Conservation (phyloP, 1,140 invertebrate species). For the Leptopilina clavipes region DNA sequence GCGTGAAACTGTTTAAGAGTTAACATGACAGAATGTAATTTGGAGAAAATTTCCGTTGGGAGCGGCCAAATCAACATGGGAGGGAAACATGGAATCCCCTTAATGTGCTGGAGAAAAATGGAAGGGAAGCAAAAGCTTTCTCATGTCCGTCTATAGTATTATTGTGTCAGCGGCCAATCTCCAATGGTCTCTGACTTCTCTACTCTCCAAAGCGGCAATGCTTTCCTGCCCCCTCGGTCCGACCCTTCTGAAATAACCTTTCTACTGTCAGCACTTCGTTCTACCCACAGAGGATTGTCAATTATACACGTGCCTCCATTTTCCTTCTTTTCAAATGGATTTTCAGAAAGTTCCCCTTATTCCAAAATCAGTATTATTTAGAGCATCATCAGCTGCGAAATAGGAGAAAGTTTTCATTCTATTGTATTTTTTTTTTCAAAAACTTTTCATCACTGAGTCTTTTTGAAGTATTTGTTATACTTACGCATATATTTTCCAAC, state of each 20-base stretch:
- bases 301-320: conserved; percentile 34
- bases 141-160: conserved; percentile 61
- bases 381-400: conserved; percentile 22
- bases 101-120: conserved; percentile 47
- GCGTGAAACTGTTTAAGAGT: conserved; percentile 20
- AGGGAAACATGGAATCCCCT: conserved; percentile 41
- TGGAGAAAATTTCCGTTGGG: conserved; percentile 37
- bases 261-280: conserved; percentile 26
- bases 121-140: conserved; percentile 68
- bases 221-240: neutral
- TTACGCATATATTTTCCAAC: too few species aligned
- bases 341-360: neutral
- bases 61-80: conserved; percentile 35
- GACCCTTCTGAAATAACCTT: conserved; percentile 30
- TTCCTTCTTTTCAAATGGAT: neutral
- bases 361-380: neutral
- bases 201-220: neutral
- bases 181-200: conserved; percentile 40
- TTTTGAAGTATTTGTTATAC: too few species aligned
- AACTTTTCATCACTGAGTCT: too few species aligned
- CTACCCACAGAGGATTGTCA: neutral
- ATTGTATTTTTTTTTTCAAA: too few species aligned
- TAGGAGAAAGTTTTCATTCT: too few species aligned
- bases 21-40: conserved; percentile 20
- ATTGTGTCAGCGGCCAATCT: conserved; percentile 60